Conservation (phyloP, 2,797 vertebrate genomes). For the Knipowitschia caucasica region DNA sequence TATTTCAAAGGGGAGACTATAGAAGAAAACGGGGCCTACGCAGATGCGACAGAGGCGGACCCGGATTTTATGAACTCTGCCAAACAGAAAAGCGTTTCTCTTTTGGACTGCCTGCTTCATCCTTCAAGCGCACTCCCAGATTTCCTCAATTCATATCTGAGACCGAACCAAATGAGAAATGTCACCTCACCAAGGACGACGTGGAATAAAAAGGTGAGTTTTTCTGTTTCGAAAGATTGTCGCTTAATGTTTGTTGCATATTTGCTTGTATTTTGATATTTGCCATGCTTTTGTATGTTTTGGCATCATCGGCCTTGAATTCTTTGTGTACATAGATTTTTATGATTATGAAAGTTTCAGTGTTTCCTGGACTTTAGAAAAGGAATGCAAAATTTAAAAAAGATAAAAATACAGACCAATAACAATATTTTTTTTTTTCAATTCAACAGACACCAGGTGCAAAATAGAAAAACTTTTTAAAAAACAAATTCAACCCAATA, state of each 20-base stretch:
- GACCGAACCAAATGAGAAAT: slow-evolving; percentile 11
- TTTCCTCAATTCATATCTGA: slow-evolving; percentile 50
- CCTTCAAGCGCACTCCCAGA: slow-evolving; percentile 55
- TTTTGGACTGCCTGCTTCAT: slow-evolving; percentile 57
- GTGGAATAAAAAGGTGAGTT: slow-evolving; percentile 57
- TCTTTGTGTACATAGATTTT: background rate
- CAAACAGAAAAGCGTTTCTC: slow-evolving; percentile 34
- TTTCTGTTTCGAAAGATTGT: background rate
- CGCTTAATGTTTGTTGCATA: no score
- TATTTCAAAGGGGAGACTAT: slow-evolving; percentile 61
- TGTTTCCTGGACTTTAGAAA: background rate
- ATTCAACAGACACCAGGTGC: no score
- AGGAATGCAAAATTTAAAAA: background rate
- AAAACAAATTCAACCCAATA: no score
- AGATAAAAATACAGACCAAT: no score
- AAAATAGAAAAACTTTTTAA: no score
- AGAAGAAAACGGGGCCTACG: slow-evolving; percentile 27
- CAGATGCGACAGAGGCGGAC: slow-evolving; percentile 3
- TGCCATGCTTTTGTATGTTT: no score
- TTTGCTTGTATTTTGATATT: no score
- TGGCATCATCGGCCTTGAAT: no score
- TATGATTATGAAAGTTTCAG: background rate
- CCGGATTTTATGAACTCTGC: slow-evolving; percentile 1
- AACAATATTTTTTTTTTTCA: no score
- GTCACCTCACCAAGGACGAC: slow-evolving; percentile 13